A percentile compares a stretch with the other conserved stretches of the same genome.
Conservation (phyloP, 2,113 vertebrate species). For the Prietella phreatophila region DNA sequence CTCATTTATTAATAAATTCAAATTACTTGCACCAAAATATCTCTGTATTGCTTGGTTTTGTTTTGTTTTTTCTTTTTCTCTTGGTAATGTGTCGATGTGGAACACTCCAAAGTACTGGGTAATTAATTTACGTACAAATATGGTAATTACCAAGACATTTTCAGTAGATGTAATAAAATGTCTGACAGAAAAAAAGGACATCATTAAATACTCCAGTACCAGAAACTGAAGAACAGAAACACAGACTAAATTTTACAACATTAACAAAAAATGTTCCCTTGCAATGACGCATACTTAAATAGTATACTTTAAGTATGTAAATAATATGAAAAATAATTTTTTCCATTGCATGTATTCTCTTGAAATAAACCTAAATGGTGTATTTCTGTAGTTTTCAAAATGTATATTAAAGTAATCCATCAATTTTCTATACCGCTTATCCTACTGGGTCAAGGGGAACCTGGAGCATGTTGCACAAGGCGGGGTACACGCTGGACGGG, state of each 20-base stretch:
- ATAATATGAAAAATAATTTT: neutral
- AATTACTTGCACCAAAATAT: neutral
- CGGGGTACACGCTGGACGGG: no score
- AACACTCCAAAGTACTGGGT: neutral
- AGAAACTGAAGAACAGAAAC: neutral
- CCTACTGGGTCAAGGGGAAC: no score
- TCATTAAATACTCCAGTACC: neutral
- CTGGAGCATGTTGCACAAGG: no score
- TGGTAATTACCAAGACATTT: neutral
- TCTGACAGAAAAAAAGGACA: neutral
- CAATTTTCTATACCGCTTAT: no score
- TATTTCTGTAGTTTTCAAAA: no score
- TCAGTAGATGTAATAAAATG: neutral
- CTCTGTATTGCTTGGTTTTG: neutral
- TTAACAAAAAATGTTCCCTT: neutral
- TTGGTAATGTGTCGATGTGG: neutral
- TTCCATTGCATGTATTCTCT: neutral
- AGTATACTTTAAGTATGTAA: neutral
- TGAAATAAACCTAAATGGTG: no score
- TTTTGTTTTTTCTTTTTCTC: neutral
- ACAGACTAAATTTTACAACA: neutral
- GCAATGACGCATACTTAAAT: neutral
- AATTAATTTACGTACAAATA: neutral
- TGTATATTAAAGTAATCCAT: neutral
- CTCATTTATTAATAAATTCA: neutral